Base-by-base conservation (phyloP, 64 coral and sea anemone species). In the Actinia equina region DNA sequence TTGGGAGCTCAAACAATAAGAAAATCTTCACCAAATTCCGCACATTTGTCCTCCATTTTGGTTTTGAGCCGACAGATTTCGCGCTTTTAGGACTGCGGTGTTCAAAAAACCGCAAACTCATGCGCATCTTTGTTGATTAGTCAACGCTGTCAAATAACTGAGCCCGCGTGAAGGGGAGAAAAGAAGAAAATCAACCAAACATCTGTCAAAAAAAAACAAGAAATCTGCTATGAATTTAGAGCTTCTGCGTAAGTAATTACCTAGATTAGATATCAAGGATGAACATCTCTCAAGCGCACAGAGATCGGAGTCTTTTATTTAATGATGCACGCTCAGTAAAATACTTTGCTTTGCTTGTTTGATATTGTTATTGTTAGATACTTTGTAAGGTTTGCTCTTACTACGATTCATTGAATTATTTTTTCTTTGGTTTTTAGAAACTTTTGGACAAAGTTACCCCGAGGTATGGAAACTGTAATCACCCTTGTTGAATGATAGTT, bases 371-470 rank as follows among this genome's bases (percentile, higher is more conserved):
- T 25, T 71, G 8, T 64, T 19, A 22, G 18, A 54, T 54, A 14
- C 59, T 37, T 59, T 59, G 17, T 60, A 19, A 4, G 46, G 59
- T 60, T 60, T 60, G 18, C 59, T 37, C 7, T 62, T 61, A 17
- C 18, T 46, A 17, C 44, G 12, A 62, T 18, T 43, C 17, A 23
- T 77, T 61, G 17, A 26, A 16, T 51, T 27, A 22, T 77, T 80
- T 46, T 64, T 26, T 55, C 18, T 18, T 56, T 54, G 58, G 44
- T 59, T 84, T 37, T 46, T 90, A 96, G 94, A 96, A 79, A 90
- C 94, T 12, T 96, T 96, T 93, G 94, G 94, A 23, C 94, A 96
- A 82, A 96, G 94, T 51, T 96, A 93, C 30, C 94, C 94, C 17
- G 94, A 96, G 94, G 94, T 96, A 52, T 74, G n/a, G 3, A 74